These are phyloP conservation scores for Nannoperca australis DNA, from an alignment of 2,797 vertebrate species.

Conservation along the genomic window DNA sequence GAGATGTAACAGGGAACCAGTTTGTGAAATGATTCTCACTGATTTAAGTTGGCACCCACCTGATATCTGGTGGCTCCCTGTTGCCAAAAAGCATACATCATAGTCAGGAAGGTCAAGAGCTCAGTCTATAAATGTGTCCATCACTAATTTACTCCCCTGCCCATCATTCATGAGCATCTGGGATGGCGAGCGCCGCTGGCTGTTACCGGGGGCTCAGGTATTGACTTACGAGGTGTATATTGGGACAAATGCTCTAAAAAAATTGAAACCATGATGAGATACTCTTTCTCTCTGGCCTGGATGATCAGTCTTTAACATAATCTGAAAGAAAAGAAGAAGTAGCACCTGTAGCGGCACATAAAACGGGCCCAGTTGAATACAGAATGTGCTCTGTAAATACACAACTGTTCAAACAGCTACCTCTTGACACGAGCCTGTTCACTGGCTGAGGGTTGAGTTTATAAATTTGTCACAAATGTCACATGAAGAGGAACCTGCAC, in stretches of 20 bases:
- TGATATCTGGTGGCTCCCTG: constrained; percentile 61
- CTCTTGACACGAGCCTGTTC: constrained; percentile 37
- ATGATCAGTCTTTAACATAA: constrained; percentile 53
- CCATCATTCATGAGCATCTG: constrained; percentile 71
- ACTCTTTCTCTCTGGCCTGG: constrained; percentile 27
- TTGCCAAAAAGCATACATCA: constrained; percentile 78
- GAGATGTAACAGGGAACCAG: constrained; percentile 43
- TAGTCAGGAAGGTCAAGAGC: constrained; percentile 72
- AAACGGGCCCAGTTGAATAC: constrained; percentile 33
- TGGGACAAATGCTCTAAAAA: constrained; percentile 63
- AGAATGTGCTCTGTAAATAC: constrained; percentile 55
- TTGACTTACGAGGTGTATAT: constrained; percentile 57
- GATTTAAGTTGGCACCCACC: constrained; percentile 74
- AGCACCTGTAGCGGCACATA: constrained; percentile 40
- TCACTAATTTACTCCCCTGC: constrained; percentile 79
- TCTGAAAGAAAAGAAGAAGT: constrained; percentile 39
- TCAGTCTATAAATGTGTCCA: constrained; percentile 78
- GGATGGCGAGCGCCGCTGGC: constrained; percentile 39
- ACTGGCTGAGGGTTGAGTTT: constrained; percentile 25
- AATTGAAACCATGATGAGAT: constrained; percentile 56
- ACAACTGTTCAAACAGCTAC: constrained; percentile 54
- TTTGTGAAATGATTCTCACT: constrained; percentile 65
- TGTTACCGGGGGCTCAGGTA: constrained; percentile 45
- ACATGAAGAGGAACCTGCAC: constrained; percentile 29
- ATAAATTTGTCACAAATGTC: constrained; percentile 39